phyloP scores from a whole-genome alignment of 2,113 vertebrate genomes.

The Terrapene triunguis region DNA sequence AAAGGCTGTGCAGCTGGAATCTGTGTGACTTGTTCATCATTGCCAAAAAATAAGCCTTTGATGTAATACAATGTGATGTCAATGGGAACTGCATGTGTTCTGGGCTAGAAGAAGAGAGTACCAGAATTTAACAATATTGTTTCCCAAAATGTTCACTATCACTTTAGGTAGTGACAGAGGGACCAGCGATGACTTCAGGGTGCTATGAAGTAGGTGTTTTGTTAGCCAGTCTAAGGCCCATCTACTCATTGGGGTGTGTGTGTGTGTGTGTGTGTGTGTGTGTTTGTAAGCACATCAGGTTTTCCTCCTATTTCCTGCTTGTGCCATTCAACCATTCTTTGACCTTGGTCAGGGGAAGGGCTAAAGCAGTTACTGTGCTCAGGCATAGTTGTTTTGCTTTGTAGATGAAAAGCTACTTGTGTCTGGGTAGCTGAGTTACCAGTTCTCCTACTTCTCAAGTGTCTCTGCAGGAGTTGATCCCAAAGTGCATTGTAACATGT shows the following conservation, averaged over 20 bases:
- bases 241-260: rapidly evolving
- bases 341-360: slow-evolving; percentile 12
- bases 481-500: neutral
- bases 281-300: neutral
- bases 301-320: neutral
- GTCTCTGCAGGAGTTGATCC: neutral
- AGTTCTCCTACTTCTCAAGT: neutral
- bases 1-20: slow-evolving; percentile 47
- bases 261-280: no score
- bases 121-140: neutral
- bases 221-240: neutral
- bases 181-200: neutral
- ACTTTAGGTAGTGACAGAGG: neutral
- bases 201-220: neutral
- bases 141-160: slow-evolving; percentile 4
- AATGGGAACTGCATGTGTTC: neutral
- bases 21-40: neutral
- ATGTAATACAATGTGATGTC: slow-evolving; percentile 14
- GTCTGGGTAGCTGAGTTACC: slow-evolving; percentile 6
- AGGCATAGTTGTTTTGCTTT: neutral
- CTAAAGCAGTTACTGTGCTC: neutral
- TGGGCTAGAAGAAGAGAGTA: neutral
- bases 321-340: neutral
- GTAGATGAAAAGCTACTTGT: slow-evolving; percentile 32
- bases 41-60: slow-evolving; percentile 13